Evolutionary conservation across 2,888 invertebrate genomes (phyloP), one percentile per base, ranked within the genome.

Genomic region (Agriopis marginaria): DNA sequence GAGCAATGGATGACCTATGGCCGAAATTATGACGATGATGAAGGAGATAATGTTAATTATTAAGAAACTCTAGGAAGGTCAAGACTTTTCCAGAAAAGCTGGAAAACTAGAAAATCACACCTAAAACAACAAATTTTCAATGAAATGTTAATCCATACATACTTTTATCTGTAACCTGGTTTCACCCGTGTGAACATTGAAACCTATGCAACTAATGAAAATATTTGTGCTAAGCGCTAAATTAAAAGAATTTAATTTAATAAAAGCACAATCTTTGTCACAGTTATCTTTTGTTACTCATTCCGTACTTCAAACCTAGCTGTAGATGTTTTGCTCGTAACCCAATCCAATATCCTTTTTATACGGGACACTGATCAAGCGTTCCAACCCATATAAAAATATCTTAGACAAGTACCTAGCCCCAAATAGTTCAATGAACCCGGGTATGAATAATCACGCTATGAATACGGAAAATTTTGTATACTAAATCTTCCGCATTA

Each of bases 341-440:
- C 55, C 55, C 14, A 42, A 55, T 55, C 8, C 55, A 55, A 55
- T 55, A 55, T 42, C 55, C 40, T 42, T 12, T 14, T 4, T 42
- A 9, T 42, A 55, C 40, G 55, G 55, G 42, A 9, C 40, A 55
- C 55, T 42, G 55, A 10, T 55, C 55, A 42, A 14, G 40, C 55
- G 42, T 7, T 8, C n/a, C 39, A 10, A 42, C 55, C 55, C 55
- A 42, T 40, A 42, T 42, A 42, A 40, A 55, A 55, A 55, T 55
- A 55, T 14, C n/a, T 55, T 14, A 42, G 53, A 17, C 12, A 23
- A 12, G 39, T 53, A 23, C 32, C 11, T 53, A 53, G 6, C 3
- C 40, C 40, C 12, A n/a, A 54, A 54, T n/a, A 54, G 54, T 12
- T 40, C 54, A n/a, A 3, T 40, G 54, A 49, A 49, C 14, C 7